Conservation (phyloP, 1,140 invertebrate genomes). For the Telenomus remus region DNA sequence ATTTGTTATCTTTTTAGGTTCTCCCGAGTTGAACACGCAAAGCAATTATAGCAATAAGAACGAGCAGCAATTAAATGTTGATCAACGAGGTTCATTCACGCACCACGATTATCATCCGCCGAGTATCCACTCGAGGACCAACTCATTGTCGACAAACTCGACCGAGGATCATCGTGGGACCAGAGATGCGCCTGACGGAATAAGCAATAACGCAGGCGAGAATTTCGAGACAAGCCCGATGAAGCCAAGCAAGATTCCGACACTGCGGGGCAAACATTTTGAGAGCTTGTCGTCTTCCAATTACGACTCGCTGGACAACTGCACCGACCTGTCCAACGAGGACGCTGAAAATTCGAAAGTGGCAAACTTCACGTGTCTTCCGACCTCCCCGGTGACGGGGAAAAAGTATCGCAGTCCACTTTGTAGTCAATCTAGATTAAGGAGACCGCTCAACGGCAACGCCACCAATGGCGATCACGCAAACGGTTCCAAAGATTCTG, state of each 20-base stretch:
- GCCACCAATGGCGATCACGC: slow-evolving; percentile 36
- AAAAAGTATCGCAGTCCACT: slow-evolving; percentile 70
- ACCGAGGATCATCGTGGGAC: slow-evolving; percentile 21
- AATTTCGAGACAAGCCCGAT: slow-evolving; percentile 49
- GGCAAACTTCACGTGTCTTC: slow-evolving; percentile 59
- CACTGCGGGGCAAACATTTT: slow-evolving; percentile 61
- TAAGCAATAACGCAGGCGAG: slow-evolving; percentile 26
- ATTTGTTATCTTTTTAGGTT: slow-evolving; percentile 5
- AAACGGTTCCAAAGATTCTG: slow-evolving; percentile 18
- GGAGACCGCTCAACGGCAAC: slow-evolving; percentile 59
- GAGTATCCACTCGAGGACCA: slow-evolving; percentile 6
- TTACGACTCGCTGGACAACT: slow-evolving; percentile 62
- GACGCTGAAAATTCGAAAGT: slow-evolving; percentile 55
- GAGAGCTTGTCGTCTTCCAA: slow-evolving; percentile 58
- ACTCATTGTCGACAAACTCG: slow-evolving; percentile 20
- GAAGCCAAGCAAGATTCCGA: slow-evolving; percentile 68
- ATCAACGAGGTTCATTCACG: slow-evolving; percentile 14
- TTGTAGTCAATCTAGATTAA: slow-evolving; percentile 59
- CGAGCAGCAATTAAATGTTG: slow-evolving; percentile 34
- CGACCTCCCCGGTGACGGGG: slow-evolving; percentile 68
- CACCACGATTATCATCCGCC: slow-evolving; percentile 13
- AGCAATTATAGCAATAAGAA: slow-evolving; percentile 39
- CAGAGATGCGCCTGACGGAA: slow-evolving; percentile 15
- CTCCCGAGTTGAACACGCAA: slow-evolving; percentile 35
- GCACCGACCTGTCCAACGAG: slow-evolving; percentile 54